Base-by-base conservation (phyloP, 2,888 invertebrate genomes). In the Apamea epomidion region DNA sequence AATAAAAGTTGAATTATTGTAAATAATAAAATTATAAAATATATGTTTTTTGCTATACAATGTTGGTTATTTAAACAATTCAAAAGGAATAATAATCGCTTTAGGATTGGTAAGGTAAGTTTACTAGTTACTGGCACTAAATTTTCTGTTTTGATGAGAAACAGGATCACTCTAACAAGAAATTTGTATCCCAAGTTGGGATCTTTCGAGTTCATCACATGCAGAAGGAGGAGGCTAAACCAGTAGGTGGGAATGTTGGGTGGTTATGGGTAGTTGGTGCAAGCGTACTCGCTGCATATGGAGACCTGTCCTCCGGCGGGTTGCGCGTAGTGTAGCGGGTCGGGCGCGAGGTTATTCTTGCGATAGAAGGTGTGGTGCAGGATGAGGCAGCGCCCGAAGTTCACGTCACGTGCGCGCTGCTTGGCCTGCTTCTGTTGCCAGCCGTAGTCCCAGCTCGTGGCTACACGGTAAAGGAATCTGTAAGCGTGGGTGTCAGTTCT, bases 331-430 rank as follows among this genome's bases (percentile, higher is more conserved):
- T 97, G 97, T 6, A 94, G 94, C 0, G 97, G 97, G 92, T 98
- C 98, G 16, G 97, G 95, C 8, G 94, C 97, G 18, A 97, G 93
- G 82, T 97, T 97, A 87, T 96, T 97, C 91, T 97, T 95, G 74
- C 97, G 94, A 92, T 98, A 98, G 92, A 98, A 97, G 0, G 97
- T 97, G 80, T 97, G 95, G 16, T 95, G 94, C 21, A 98, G 93
- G 25, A 97, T 95, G 74, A 96, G 95, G 88, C 96, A 95, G 80
- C 97, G 96, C 2, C 97, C 97, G 85, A 88, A 95, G 91, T 97
- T 95, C 21, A 94, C 91, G 83, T 97, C 95, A 32, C 95, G 93
- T 0, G 94, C 92, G 2, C 88, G 92, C 70, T 93, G 76, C 14
- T 91, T 90, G 0, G 95, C 91, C 54, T 93, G 91, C 92, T 95